phyloP scores from a whole-genome alignment of 2,888 invertebrate genomes.

The Fragum fragum region DNA sequence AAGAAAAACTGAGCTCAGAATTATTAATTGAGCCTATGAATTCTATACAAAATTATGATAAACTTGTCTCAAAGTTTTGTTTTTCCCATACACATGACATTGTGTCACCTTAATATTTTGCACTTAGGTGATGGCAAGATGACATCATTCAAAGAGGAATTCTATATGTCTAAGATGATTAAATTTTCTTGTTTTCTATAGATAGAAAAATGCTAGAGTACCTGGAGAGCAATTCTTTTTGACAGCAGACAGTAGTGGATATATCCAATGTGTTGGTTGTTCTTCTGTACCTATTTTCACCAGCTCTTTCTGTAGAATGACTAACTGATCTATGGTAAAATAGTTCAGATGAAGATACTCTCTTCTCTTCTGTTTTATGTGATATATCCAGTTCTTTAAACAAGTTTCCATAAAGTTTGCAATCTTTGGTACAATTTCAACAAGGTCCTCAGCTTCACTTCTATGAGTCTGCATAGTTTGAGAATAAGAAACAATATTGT shows the following conservation, averaged over 20 bases:
- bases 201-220: constrained; percentile 4
- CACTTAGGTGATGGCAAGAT: too few species aligned
- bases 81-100: too few species aligned
- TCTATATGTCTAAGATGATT: too few species aligned
- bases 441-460: constrained; percentile 57
- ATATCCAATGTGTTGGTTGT: constrained; percentile 59
- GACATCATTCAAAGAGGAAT: too few species aligned
- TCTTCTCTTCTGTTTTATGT: constrained; percentile 71
- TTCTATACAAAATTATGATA: too few species aligned
- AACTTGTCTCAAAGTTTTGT: too few species aligned
- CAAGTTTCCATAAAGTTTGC: constrained; percentile 78
- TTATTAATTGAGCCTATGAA: too few species aligned
- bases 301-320: constrained; percentile 79
- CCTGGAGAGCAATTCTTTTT: constrained; percentile 67
- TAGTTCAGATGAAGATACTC: constrained; percentile 76
- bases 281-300: constrained; percentile 67
- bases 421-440: constrained; percentile 68
- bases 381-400: constrained; percentile 73
- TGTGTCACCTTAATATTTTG: too few species aligned
- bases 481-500: too few species aligned
- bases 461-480: constrained; percentile 58
- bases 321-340: constrained; percentile 81
- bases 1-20: too few species aligned
- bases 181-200: too few species aligned
- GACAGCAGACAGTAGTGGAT: constrained; percentile 73